These are phyloP conservation scores for Anhinga rufa DNA, from an alignment of 2,113 vertebrate species.

Conservation along the genomic window DNA sequence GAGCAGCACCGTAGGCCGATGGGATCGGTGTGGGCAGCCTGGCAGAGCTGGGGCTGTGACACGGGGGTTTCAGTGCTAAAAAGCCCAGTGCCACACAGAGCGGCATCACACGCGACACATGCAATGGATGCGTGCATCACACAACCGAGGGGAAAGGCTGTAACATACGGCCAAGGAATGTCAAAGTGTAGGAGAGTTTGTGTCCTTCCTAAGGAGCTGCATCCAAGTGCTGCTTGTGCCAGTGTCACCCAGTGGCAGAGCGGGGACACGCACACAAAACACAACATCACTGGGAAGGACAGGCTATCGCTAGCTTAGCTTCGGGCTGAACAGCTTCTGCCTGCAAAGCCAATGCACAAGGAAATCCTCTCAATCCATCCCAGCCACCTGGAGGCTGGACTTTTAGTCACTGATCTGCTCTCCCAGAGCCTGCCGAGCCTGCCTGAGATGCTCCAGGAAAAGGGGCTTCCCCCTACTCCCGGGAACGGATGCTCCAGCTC, in stretches of 20 bases:
- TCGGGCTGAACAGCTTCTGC: not conserved
- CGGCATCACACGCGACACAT: accelerated
- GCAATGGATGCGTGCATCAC: not conserved
- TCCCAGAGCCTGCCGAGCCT: not conserved
- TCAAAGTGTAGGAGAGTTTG: not conserved
- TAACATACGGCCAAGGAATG: not conserved
- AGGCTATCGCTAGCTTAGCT: not conserved
- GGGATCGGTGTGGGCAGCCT: not conserved
- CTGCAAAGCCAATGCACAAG: not conserved
- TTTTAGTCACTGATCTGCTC: not conserved
- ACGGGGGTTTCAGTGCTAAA: not conserved
- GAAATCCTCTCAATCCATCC: not conserved
- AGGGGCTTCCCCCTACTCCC: not conserved
- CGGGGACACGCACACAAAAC: not conserved
- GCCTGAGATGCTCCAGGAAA: not conserved
- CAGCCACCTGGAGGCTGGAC: not conserved
- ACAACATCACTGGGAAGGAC: not conserved
- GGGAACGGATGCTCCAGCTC: not conserved
- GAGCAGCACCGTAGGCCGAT: not conserved
- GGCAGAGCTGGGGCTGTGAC: not conserved
- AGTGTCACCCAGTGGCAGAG: not conserved
- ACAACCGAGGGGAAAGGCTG: not conserved
- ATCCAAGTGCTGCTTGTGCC: not conserved
- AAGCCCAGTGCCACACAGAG: not conserved
- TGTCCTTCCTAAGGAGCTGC: not conserved